Conservation (phyloP, 2,797 vertebrate species). For the Apogon talboti region DNA sequence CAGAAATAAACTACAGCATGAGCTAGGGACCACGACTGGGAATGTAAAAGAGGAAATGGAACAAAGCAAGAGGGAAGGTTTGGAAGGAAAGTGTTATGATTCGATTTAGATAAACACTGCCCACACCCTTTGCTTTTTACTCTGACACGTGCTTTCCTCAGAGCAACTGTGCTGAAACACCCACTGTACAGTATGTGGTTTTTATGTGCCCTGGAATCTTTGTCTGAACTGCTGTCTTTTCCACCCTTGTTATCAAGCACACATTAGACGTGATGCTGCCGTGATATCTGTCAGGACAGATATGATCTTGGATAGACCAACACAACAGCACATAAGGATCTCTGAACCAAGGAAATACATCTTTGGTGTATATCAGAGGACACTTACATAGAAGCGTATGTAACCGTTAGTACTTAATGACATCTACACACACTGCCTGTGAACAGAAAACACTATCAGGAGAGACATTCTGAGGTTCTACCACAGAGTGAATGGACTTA, state of each 20-base stretch:
- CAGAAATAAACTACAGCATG: slow-evolving; percentile 9
- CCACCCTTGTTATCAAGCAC: slow-evolving; percentile 47
- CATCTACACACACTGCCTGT: slow-evolving; percentile 11
- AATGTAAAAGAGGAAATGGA: slow-evolving; percentile 16
- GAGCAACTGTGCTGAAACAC: slow-evolving; percentile 27
- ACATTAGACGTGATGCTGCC: slow-evolving; percentile 34
- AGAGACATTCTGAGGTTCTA: slow-evolving; percentile 24
- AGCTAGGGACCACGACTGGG: slow-evolving; percentile 2
- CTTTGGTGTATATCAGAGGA: slow-evolving; percentile 38
- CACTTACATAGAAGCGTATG: neutral
- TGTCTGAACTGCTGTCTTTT: slow-evolving; percentile 41
- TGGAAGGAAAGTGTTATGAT: slow-evolving; percentile 1
- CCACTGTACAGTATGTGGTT: slow-evolving; percentile 33
- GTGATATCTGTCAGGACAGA: slow-evolving; percentile 19
- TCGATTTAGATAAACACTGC: slow-evolving; percentile 52
- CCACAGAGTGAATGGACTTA: slow-evolving; percentile 40
- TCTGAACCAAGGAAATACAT: slow-evolving; percentile 31
- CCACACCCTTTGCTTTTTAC: slow-evolving; percentile 35
- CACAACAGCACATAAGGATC: slow-evolving; percentile 35
- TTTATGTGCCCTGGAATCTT: slow-evolving; percentile 40
- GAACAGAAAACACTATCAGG: slow-evolving; percentile 12
- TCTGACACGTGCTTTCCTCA: slow-evolving; percentile 36
- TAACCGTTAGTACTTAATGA: slow-evolving; percentile 2
- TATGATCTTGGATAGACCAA: slow-evolving; percentile 26
- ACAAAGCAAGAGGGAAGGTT: slow-evolving; percentile 12